Percentiles rank a stretch among this genome's conserved stretches.
phyloP scores from a whole-genome alignment of 2,113 vertebrate genomes.

The Rhynchopsitta pachyrhyncha region DNA sequence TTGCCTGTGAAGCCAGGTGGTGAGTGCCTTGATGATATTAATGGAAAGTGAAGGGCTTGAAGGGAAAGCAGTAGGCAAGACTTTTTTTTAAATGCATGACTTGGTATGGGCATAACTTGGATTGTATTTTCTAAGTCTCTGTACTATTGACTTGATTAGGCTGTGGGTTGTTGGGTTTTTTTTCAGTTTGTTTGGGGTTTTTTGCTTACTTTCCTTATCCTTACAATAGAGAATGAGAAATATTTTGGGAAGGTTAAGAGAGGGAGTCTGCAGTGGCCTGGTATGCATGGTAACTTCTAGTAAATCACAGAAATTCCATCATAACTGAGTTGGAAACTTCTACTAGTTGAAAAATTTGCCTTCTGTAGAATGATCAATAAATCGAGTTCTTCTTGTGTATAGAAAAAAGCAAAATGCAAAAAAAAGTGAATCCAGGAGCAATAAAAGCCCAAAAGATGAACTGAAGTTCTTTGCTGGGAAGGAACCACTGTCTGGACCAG shows the following conservation, averaged over 20 bases:
- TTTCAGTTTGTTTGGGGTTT: accelerated
- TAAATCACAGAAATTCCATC: neutral
- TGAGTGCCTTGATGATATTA: neutral
- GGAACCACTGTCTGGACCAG: neutral
- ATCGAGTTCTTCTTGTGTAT: neutral
- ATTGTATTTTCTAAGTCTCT: neutral
- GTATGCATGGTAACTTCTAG: neutral
- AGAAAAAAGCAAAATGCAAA: neutral
- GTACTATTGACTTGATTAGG: neutral
- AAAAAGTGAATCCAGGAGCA: neutral
- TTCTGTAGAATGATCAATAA: neutral
- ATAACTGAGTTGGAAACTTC: neutral
- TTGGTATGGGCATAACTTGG: neutral
- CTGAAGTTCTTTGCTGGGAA: neutral
- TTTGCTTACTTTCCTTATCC: neutral
- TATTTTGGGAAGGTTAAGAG: neutral
- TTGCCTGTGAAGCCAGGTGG: neutral
- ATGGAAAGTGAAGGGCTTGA: neutral
- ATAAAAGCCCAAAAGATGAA: neutral
- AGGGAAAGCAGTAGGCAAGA: neutral
- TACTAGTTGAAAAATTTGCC: neutral
- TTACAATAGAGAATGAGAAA: neutral
- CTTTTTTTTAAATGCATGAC: neutral
- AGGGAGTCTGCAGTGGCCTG: neutral
- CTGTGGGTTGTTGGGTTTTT: neutral